Percentiles rank a stretch among this genome's conserved stretches.
These are phyloP conservation scores for Microchrysa polita DNA, from an alignment of 2,888 invertebrate species.

Conservation along the genomic window DNA sequence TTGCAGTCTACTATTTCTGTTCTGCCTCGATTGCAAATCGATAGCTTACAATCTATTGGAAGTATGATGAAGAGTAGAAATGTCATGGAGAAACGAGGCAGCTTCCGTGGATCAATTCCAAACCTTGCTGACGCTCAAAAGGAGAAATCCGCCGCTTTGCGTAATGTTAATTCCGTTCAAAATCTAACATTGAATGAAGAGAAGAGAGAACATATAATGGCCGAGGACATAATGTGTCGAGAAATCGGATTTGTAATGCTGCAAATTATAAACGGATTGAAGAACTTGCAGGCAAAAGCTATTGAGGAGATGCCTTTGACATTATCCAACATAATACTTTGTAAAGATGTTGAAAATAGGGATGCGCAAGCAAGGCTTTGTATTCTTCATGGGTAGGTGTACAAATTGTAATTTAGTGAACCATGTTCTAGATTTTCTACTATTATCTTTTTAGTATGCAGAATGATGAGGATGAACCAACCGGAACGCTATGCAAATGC, in stretches of 20 bases:
- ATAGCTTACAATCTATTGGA: conserved; percentile 78
- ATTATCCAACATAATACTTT: conserved; percentile 76
- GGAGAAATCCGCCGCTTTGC: conserved; percentile 60
- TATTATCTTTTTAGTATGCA: conserved; percentile 69
- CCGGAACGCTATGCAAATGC: conserved; percentile 81
- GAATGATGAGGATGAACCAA: conserved; percentile 73
- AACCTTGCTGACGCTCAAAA: conserved; percentile 58
- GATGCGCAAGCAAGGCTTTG: conserved; percentile 74
- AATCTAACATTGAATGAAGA: conserved; percentile 63
- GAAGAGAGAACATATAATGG: conserved; percentile 47
- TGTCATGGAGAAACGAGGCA: conserved; percentile 62
- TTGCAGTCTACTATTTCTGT: conserved; percentile 83
- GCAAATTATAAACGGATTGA: conserved; percentile 83
- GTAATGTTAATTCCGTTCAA: conserved; percentile 67
- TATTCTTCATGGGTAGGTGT: conserved; percentile 77
- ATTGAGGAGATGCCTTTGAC: conserved; percentile 80
- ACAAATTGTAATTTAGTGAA: no score
- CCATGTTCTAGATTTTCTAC: not conserved
- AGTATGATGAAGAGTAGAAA: conserved; percentile 69
- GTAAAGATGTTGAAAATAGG: conserved; percentile 72
- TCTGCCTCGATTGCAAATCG: conserved; percentile 77
- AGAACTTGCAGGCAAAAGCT: conserved; percentile 83
- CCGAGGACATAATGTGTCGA: conserved; percentile 67
- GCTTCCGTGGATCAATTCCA: conserved; percentile 64
- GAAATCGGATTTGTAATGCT: conserved; percentile 82